Evolutionary conservation across 2,113 vertebrate species (phyloP), one percentile per base, ranked within the genome.

Genomic region (Daubentonia madagascariensis): DNA sequence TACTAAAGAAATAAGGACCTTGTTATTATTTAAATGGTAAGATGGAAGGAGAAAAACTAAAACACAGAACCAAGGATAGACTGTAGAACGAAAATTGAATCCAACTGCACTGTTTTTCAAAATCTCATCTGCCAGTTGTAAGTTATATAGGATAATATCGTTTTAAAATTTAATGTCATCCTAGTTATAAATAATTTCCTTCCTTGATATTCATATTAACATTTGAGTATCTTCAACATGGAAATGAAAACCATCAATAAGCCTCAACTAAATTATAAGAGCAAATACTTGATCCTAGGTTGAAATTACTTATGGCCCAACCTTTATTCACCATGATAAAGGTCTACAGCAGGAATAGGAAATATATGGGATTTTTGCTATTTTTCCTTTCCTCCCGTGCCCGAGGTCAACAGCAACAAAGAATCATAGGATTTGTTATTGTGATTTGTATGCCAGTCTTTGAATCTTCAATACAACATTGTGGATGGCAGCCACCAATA

Each of bases 131-230:
- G 25, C 18, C 48, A 59, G 48, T 68, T 88, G 22, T 79, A 83
- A 75, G 12, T 85, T 92, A 40, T 76, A 22, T 8, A 89, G 50
- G 67, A 85, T 72, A 85, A 61, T 1, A 37, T 20, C 17, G 48
- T 72, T 95, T 90, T 85, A 83, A 93, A 93, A 78, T 94, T 96
- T 85, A 61, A 35, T 88, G 37, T 79, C 20, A 23, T 76, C n/a
- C 22, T 78, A 23, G 28, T 83, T 63, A 78, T 93, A 50, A 91
- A 73, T 94, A 50, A 93, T 76, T 94, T 25, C 9, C 40, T 93
- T 92, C 80, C 59, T 91, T 50, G 40, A 80, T 78, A 94, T 73
- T 57, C 30, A 28, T 45, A 65, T 70, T 92, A 85, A 67, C 40
- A 75, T 86, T 85, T 88, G 59, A 87, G n/a, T 85, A 78, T 50